Percentiles rank a stretch among this genome's conserved stretches.
Conservation (phyloP, 2,113 vertebrate species). For the Laterallus jamaicensis region DNA sequence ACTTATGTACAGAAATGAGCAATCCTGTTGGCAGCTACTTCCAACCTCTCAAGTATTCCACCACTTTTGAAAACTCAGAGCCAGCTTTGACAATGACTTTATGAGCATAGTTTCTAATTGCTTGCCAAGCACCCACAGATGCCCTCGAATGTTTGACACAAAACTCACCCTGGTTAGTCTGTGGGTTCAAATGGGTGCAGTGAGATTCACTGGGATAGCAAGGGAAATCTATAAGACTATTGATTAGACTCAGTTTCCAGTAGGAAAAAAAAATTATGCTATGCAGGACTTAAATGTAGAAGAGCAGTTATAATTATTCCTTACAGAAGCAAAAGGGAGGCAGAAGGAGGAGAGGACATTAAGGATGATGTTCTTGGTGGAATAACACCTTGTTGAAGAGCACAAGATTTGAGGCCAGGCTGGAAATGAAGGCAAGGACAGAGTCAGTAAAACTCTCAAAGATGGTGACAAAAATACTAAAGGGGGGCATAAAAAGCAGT, state of each 20-base stretch:
- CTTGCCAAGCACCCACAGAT: neutral
- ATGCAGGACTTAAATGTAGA: neutral
- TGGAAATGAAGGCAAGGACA: neutral
- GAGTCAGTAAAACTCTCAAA: neutral
- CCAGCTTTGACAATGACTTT: neutral
- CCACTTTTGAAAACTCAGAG: neutral
- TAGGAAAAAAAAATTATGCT: neutral
- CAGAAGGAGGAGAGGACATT: neutral
- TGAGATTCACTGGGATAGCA: neutral
- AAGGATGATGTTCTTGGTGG: neutral
- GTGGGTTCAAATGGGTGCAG: neutral
- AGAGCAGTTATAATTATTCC: neutral
- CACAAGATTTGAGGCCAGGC: neutral
- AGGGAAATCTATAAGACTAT: neutral
- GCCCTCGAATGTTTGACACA: neutral
- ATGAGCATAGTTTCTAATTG: neutral
- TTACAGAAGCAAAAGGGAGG: neutral
- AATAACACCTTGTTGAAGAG: rapidly evolving
- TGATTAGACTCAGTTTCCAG: neutral
- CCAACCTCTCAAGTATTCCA: neutral
- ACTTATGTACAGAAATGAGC: neutral
- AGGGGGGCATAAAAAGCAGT: neutral
- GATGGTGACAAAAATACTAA: neutral
- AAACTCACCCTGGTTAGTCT: neutral
- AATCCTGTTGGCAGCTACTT: neutral